phyloP scores from a whole-genome alignment of 1,140 invertebrate species.

The Caenorhabditis inopinata region DNA sequence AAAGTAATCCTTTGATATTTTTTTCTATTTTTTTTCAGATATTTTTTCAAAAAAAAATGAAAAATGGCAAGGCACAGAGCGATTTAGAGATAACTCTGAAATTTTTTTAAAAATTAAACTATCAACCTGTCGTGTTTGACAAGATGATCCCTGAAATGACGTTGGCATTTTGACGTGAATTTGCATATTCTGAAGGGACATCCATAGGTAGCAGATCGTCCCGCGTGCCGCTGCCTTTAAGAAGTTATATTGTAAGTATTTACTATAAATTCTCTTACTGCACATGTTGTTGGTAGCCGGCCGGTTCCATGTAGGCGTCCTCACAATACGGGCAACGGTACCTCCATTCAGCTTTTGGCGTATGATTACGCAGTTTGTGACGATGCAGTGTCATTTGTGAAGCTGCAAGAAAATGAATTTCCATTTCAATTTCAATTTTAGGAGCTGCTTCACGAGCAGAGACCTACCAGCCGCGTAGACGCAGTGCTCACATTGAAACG shows the following conservation, averaged over 20 bases:
- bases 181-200: constrained; percentile 54
- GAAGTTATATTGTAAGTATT: too few species aligned
- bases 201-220: constrained; percentile 61
- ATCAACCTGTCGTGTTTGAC: constrained; percentile 49
- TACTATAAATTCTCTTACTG: constrained; percentile 45
- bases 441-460: background rate
- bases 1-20: too few species aligned
- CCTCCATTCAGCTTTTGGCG: constrained; percentile 55
- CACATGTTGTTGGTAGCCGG: constrained; percentile 65
- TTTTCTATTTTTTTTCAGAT: too few species aligned
- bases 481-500: constrained; percentile 62
- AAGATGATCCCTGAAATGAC: constrained; percentile 61
- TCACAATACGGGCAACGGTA: constrained; percentile 63
- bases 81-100: too few species aligned
- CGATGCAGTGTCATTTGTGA: constrained; percentile 65
- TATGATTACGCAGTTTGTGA: constrained; percentile 62
- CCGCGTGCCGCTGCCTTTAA: constrained; percentile 52
- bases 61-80: too few species aligned
- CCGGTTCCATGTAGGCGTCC: constrained; percentile 64
- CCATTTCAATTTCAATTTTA: too few species aligned
- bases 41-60: too few species aligned
- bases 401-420: constrained; percentile 62
- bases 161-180: constrained; percentile 61
- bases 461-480: constrained; percentile 61
- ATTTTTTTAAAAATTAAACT: background rate